Evolutionary conservation across 2,113 vertebrate species (phyloP), one percentile per base, ranked within the genome.

Genomic region (Etheostoma spectabile): DNA sequence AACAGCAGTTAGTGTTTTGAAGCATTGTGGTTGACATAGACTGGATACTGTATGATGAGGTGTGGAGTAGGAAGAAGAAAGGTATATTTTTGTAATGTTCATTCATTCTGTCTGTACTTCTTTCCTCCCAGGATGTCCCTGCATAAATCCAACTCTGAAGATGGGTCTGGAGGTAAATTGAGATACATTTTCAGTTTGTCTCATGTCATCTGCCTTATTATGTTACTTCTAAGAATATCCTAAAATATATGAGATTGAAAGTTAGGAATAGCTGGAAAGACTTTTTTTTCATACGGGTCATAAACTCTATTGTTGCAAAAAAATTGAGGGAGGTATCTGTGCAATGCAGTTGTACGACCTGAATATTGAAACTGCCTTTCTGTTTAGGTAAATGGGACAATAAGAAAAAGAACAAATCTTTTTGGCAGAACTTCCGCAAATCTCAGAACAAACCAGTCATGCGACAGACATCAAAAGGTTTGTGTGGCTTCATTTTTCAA

Each of bases 371-470:
- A 7, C 1, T 57, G 57, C 24, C 5, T 55, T 75, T 0, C 22
- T 12, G 18, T 65, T 15, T 15, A 99, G 98, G 97, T 75, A 99
- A 97, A 95, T 95, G 95, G 95, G 97, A 99, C 89, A 97, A 95
- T 93, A 99, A 98, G 93, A 99, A 98, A 95, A 99, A 99, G 92
- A 99, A 98, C 84, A 99, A 98, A 90, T 97, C 97, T 79, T 99
- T 99, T 86, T 99, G 98, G 98, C 98, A 97, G 93, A 98, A 98
- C 94, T 99, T 99, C 86, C 95, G 97, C 84, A 99, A 98, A 93
- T 96, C 96, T 64, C 97, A 96, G 89, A 90, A 94, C 85, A 99
- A 98, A 92, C 96, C 97, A 61, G 93, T 97, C 75, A 95, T 95
- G 91, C 96, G 97, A 16, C 97, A 99, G 92, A 95, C 96, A 59